Conservation (phyloP, 1,140 invertebrate species). For the Sipha flava region DNA sequence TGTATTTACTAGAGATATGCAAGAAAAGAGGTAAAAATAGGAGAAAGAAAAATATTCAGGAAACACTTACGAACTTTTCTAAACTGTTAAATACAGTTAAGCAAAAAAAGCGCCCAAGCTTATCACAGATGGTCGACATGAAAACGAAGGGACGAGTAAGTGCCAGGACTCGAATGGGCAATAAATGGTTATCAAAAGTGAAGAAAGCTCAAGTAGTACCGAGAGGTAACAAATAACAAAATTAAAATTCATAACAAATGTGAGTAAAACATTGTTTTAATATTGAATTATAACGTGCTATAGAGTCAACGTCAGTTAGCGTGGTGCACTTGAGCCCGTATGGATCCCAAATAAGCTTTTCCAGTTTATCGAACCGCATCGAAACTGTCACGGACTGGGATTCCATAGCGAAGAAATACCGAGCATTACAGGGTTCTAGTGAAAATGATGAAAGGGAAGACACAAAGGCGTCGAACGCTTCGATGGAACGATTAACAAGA, state of each 20-base stretch:
- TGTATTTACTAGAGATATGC: conserved; percentile 69
- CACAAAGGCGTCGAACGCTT: conserved; percentile 9
- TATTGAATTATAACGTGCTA: background rate
- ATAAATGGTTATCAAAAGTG: conserved; percentile 75
- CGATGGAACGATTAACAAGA: conserved; percentile 6
- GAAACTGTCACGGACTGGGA: conserved; percentile 90
- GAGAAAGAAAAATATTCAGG: background rate
- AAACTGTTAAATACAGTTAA: conserved; percentile 42
- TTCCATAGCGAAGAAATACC: conserved; percentile 76
- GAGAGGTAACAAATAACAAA: conserved; percentile 47
- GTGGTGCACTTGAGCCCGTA: conserved; percentile 67
- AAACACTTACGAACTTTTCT: conserved; percentile 6
- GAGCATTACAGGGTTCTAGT: conserved; percentile 63
- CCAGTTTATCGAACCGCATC: conserved; percentile 59
- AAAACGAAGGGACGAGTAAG: conserved; percentile 60
- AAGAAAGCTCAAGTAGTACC: conserved; percentile 71
- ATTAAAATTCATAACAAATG: background rate
- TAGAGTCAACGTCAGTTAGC: conserved; percentile 65
- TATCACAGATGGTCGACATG: conserved; percentile 65
- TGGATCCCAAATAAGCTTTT: conserved; percentile 73
- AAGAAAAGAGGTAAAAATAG: conserved; percentile 56
- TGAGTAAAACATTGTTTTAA: background rate
- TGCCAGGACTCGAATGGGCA: conserved; percentile 69
- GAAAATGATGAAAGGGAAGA: conserved; percentile 45
- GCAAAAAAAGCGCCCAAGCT: conserved; percentile 67